Evolutionary conservation across 2,113 vertebrate genomes (phyloP).

Genomic region (Gasterosteus nipponicus): DNA sequence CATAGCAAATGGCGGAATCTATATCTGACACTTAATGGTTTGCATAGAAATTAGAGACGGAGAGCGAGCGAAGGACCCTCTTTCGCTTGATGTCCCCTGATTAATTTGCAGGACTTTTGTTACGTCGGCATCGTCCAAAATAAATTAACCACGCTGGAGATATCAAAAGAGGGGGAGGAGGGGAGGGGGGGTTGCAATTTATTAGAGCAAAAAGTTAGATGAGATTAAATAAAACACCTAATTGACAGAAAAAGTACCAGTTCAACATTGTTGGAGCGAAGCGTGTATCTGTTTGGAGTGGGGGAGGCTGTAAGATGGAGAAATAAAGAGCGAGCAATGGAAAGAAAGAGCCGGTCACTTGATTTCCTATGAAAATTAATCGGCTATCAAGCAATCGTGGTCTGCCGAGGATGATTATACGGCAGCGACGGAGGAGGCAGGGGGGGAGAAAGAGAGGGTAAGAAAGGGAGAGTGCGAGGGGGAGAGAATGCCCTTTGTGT

Average conservation of each 20-base stretch:
- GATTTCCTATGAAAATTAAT: conserved; percentile 99
- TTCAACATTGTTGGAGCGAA: conserved; percentile 61
- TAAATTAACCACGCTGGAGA: conserved; percentile 81
- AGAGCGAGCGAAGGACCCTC: conserved; percentile 45
- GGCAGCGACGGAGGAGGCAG: conserved; percentile 76
- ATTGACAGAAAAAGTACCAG: conserved; percentile 89
- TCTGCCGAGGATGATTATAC: conserved; percentile 99
- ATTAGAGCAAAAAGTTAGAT: conserved; percentile 78
- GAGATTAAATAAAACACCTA: conserved; percentile 96
- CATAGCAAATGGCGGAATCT: conserved; percentile 94
- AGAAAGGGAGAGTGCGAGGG: conserved; percentile 1
- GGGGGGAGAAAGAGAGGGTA: conserved; percentile 53
- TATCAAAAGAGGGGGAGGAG: conserved; percentile 67
- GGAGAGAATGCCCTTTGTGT: conserved; percentile 99
- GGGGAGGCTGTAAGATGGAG: conserved; percentile 11
- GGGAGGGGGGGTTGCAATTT: conserved; percentile 76
- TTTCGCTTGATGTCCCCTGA: conserved; percentile 85
- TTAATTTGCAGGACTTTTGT: conserved; percentile 88
- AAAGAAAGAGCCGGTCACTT: conserved; percentile 90
- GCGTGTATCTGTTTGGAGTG: conserved; percentile 75
- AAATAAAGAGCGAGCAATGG: conserved; percentile 52
- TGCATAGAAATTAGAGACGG: conserved; percentile 92
- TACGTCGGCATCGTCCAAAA: conserved; percentile 78
- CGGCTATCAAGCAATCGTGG: conserved; percentile 99
- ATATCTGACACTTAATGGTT: conserved; percentile 95